These are phyloP conservation scores for Caenorhabditis japonica DNA, from an alignment of 2,888 invertebrate genomes.

Conservation along the genomic window DNA sequence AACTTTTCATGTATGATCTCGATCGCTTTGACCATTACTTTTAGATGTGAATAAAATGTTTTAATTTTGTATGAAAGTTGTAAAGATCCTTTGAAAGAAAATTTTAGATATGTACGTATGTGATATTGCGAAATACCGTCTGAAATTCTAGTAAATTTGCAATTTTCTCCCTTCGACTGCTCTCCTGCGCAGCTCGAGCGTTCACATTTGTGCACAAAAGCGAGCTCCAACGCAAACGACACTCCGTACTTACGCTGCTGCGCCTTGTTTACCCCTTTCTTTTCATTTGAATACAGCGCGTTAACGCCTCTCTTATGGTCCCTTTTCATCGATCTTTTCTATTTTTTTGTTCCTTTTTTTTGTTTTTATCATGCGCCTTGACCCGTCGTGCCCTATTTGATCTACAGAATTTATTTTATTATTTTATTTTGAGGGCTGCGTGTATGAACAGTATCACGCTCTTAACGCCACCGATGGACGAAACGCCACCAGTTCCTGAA, in stretches of 20 bases:
- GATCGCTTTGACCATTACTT: not conserved
- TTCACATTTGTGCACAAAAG: not conserved
- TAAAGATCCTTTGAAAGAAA: not conserved
- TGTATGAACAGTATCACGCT: slow-evolving; percentile 30
- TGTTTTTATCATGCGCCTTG: too few species aligned
- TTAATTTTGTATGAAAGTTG: not conserved
- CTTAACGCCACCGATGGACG: slow-evolving; percentile 43
- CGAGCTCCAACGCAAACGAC: slow-evolving; percentile 7
- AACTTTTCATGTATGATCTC: slow-evolving; percentile 19
- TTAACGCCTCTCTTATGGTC: too few species aligned
- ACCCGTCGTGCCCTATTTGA: too few species aligned
- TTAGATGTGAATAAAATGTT: slow-evolving; percentile 1
- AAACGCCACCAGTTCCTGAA: slow-evolving; percentile 9
- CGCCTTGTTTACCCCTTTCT: not conserved
- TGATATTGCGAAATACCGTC: too few species aligned
- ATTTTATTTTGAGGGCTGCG: slow-evolving; percentile 5
- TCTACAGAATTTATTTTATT: too few species aligned
- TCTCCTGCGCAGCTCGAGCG: not conserved
- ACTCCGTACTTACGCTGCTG: slow-evolving; percentile 7
- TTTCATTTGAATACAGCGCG: not conserved
- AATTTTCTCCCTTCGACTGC: not conserved
- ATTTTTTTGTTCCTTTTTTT: too few species aligned
- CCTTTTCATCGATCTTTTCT: too few species aligned
- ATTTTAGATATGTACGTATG: not conserved
- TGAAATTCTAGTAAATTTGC: not conserved